Percentiles rank a stretch among this genome's conserved stretches.
Conservation (phyloP, 2,888 invertebrate genomes). For the Hanleya hanleyi region DNA sequence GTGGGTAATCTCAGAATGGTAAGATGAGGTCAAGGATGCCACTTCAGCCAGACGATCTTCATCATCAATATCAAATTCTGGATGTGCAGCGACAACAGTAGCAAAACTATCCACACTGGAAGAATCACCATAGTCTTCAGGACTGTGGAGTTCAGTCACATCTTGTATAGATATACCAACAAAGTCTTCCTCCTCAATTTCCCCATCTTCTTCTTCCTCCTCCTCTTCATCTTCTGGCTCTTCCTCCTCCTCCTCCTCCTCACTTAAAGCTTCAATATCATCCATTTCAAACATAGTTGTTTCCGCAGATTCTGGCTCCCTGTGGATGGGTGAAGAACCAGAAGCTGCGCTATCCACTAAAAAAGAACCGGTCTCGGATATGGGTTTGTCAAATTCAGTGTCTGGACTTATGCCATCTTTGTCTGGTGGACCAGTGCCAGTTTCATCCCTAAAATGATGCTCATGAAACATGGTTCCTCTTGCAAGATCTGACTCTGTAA, state of each 20-base stretch:
- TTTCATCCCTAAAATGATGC: too few species aligned
- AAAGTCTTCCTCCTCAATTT: background rate
- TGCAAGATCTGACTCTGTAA: too few species aligned
- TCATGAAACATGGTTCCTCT: too few species aligned
- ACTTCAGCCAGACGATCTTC: conserved; percentile 79
- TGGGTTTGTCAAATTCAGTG: too few species aligned
- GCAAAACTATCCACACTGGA: conserved; percentile 73
- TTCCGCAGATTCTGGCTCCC: conserved; percentile 18
- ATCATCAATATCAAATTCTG: conserved; percentile 74
- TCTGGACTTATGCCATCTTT: too few species aligned
- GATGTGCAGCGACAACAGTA: conserved; percentile 68
- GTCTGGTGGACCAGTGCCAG: too few species aligned
- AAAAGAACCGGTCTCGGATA: conserved; percentile 40
- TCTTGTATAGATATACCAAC: background rate
- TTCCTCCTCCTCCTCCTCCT: too few species aligned
- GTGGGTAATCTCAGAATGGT: conserved; percentile 76
- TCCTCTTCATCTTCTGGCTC: background rate
- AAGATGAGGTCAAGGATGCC: conserved; percentile 74
- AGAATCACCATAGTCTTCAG: conserved; percentile 65
- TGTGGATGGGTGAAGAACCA: background rate
- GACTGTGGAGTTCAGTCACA: conserved; percentile 19
- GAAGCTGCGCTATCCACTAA: conserved; percentile 35
- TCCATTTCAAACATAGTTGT: conserved; percentile 3
- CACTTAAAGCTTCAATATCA: background rate
- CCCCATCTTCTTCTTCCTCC: background rate